phyloP scores from a whole-genome alignment of 1,140 invertebrate genomes.

The Drosophila paulistorum region DNA sequence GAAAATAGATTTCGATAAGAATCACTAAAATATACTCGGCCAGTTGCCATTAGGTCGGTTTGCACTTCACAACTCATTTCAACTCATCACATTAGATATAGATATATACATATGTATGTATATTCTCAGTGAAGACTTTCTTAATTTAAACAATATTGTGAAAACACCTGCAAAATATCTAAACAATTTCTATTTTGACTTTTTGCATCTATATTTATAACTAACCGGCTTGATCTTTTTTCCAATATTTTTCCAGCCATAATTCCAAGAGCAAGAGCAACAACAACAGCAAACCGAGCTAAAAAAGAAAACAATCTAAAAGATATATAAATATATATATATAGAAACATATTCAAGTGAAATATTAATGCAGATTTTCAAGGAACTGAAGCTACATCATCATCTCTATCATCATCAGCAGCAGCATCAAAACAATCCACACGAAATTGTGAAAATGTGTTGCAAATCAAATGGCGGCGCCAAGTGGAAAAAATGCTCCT shows the following conservation, averaged over 20 bases:
- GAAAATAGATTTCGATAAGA: not conserved
- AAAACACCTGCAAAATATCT: constrained; percentile 52
- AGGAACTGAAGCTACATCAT: constrained; percentile 57
- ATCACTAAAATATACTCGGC: not conserved
- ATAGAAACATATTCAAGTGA: constrained; percentile 3
- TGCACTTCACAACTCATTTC: constrained; percentile 45
- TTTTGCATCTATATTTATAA: constrained; percentile 65
- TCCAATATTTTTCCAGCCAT: constrained; percentile 52
- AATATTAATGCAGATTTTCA: constrained; percentile 66
- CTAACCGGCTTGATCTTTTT: constrained; percentile 66
- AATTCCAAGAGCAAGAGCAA: constrained; percentile 50
- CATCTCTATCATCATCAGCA: constrained; percentile 3
- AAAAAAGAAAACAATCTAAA: constrained; percentile 41
- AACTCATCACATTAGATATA: constrained; percentile 30
- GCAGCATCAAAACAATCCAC: not conserved
- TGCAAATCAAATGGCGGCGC: constrained; percentile 63
- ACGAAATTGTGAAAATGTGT: constrained; percentile 68
- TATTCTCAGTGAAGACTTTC: not conserved
- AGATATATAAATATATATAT: not conserved
- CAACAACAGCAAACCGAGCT: constrained; percentile 5
- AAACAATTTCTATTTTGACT: constrained; percentile 67
- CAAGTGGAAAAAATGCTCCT: constrained; percentile 45
- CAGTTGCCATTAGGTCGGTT: not conserved
- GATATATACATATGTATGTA: constrained; percentile 2
- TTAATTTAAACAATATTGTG: constrained; percentile 35